Evolutionary conservation across 2,797 vertebrate genomes (phyloP).

Genomic region (Aplochiton taeniatus): DNA sequence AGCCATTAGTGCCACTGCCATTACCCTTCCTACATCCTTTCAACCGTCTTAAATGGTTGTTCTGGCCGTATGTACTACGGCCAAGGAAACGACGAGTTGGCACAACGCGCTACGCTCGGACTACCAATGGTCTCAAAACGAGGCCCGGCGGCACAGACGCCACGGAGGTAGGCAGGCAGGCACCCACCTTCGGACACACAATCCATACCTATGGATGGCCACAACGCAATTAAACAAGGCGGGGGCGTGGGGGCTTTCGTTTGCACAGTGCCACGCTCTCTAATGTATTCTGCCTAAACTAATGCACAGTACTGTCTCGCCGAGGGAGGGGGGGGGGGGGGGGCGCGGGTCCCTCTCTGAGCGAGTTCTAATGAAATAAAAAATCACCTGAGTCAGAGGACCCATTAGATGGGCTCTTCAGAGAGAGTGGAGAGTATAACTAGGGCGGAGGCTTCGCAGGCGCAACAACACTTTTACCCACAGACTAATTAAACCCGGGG

Average conservation of each 20-base stretch:
- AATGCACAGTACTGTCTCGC: neutral
- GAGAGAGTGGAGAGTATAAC: slow-evolving; percentile 26
- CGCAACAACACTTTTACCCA: slow-evolving; percentile 27
- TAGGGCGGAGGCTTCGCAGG: slow-evolving; percentile 12
- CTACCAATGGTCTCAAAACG: neutral
- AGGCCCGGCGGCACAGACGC: neutral
- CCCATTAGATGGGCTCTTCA: slow-evolving; percentile 30
- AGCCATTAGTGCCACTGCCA: neutral
- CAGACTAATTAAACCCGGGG: slow-evolving; percentile 43
- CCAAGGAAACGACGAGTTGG: neutral
- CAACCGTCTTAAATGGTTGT: slow-evolving; percentile 6
- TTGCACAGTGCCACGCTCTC: neutral
- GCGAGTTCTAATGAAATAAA: slow-evolving; percentile 30
- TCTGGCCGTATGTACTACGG: neutral
- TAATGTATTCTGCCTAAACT: neutral
- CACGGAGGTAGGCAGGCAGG: neutral
- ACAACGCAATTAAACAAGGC: too few species aligned
- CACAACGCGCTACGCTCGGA: neutral
- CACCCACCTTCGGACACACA: neutral
- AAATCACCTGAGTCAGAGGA: slow-evolving; percentile 5
- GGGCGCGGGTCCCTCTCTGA: neutral
- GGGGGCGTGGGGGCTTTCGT: neutral
- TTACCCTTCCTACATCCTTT: neutral
- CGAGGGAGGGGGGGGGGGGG: too few species aligned
- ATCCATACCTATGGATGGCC: neutral